A percentile compares a stretch with the other conserved stretches of the same genome.
phyloP scores from a whole-genome alignment of 2,797 vertebrate genomes.

The Channallabes apus region DNA sequence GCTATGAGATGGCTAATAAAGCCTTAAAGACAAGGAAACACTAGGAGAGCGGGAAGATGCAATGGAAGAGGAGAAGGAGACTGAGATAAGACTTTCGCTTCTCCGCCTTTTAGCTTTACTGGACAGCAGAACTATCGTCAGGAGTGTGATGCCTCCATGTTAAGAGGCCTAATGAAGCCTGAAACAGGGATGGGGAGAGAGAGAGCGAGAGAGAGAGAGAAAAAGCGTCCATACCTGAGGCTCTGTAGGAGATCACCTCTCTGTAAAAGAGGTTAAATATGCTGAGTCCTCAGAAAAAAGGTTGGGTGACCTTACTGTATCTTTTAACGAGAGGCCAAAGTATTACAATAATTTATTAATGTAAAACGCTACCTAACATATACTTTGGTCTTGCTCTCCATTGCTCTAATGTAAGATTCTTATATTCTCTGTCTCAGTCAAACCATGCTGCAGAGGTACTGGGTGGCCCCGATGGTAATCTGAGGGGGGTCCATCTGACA shows the following conservation, averaged over 20 bases:
- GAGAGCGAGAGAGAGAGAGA: not conserved
- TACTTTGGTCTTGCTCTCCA: not conserved
- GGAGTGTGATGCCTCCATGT: slow-evolving; percentile 34
- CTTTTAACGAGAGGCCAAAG: not conserved
- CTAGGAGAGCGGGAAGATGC: slow-evolving; percentile 29
- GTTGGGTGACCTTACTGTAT: not conserved
- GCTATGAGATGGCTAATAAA: slow-evolving; percentile 27
- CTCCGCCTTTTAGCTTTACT: slow-evolving; percentile 36
- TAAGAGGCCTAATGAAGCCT: slow-evolving; percentile 20
- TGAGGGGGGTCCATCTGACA: slow-evolving; percentile 50
- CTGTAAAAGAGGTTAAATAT: slow-evolving; percentile 11
- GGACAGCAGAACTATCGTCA: slow-evolving; percentile 20
- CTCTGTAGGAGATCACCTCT: not conserved
- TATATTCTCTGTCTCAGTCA: not conserved
- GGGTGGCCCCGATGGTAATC: slow-evolving; percentile 75
- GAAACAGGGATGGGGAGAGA: slow-evolving; percentile 20
- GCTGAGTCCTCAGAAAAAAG: not conserved
- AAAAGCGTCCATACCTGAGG: not conserved
- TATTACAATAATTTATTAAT: not conserved
- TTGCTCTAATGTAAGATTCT: not conserved
- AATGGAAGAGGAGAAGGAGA: slow-evolving; percentile 39
- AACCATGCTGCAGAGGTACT: slow-evolving; percentile 34
- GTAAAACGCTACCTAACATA: not conserved
- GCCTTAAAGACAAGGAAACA: slow-evolving; percentile 32
- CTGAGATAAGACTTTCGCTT: slow-evolving; percentile 29